Base-by-base conservation (phyloP, 2,888 invertebrate genomes). In the Subacronicta megacephala region DNA sequence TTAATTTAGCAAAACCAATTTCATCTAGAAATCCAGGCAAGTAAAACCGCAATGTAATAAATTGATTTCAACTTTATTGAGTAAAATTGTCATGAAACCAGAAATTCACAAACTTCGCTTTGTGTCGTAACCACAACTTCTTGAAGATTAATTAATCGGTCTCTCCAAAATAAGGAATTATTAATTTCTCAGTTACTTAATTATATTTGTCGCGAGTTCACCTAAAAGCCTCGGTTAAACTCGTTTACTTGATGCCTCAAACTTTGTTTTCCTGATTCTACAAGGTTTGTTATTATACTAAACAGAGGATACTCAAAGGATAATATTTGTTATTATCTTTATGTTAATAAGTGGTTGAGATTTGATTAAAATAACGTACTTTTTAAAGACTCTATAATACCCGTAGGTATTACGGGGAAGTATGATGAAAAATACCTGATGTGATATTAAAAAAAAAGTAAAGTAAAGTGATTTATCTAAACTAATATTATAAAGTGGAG, bases 121-220 rank as follows among this genome's bases (percentile, higher is more conserved):
- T 38, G 20, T 29, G 50, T 60, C 59, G 40, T 20, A 44, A 55
- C 69, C 69, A 62, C 42, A 72, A 75, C 57, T 62, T 62, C 62
- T 57, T 75, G 26, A 53, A 60, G 50, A 72, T 72, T 67, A 75
- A 75, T 72, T 75, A 60, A 75, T 68, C 41, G 44, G 50, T 60
- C 57, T 62, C 49, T 42, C 52, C 52, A 55, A 67, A 68, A 64
- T 59, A 59, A 37, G 53, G 54, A 63, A 68, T 68, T 63, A 62
- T 58, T 57, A 72, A 68, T 68, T 76, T 68, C 52, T 41, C 49
- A 42, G 70, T 76, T 64, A 73, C 56, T 76, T 68, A 69, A 76
- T 73, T 76, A 64, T 73, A 73, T 73, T 76, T 73, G 74, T 73
- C 62, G 59, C 60, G 41, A 73, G 70, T 73, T 67, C 50, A 53